Evolutionary conservation across 2,888 invertebrate genomes (phyloP), one percentile per base, ranked within the genome.

Genomic region (Parnassius mnemosyne): DNA sequence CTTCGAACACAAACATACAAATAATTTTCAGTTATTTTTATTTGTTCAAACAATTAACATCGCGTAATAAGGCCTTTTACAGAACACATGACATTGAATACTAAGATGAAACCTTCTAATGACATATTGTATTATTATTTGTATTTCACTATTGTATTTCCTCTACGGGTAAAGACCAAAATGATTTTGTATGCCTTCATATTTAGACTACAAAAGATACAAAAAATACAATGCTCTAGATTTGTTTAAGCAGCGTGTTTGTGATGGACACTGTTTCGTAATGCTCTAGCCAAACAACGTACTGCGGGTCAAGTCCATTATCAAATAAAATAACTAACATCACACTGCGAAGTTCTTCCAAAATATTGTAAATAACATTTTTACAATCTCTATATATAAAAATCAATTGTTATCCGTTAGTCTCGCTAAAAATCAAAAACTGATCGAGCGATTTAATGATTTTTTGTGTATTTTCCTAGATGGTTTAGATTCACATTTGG

Each of bases 51-150:
- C 65, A 69, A 72, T 75, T 75, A 68, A 65, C 25, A 71, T 75
- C 76, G 75, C 76, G 79, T 79, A 82, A 83, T 71, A 79, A 71
- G 66, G 68, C 77, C 79, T 77, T 82, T 79, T 78, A 77, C 68
- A 71, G 74, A 64, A 57, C 60, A 65, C 65, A 67, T 79, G 85
- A 73, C 86, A 85, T 87, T 87, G 85, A 79, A 74, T 75, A 65
- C 66, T 69, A 66, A 67, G 60, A 69, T 52, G 61, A 50, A 66
- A 67, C 69, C 63, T 65, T 64, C 66, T 67, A 72, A 68, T 68
- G 64, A 64, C 65, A 65, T 69, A 69, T 68, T 72, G 65, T 71
- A 54, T 65, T 61, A 65, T 66, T 69, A 67, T 71, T 67, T 71
- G 65, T 60, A 34, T 57, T 25, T 67, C 63, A 43, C 66, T 66